Evolutionary conservation across 2,113 vertebrate genomes (phyloP).

Genomic region (Excalfactoria chinensis): DNA sequence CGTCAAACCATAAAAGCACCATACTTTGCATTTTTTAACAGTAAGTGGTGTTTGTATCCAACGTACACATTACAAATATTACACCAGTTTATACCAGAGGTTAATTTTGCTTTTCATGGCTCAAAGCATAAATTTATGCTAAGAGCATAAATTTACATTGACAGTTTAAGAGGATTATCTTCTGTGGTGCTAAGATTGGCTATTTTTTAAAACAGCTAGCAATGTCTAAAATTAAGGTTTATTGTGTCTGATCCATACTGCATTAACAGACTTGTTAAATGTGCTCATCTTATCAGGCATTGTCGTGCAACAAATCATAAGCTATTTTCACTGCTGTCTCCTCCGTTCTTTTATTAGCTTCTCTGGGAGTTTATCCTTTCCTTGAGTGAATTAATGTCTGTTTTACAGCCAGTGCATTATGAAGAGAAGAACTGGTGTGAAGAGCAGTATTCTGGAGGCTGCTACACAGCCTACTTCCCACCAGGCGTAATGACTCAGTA

Average conservation of each 20-base stretch:
- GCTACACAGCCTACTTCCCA: conserved; percentile 94
- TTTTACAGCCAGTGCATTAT: conserved; percentile 91
- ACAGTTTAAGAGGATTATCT: conserved; percentile 30
- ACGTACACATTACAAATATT: not conserved
- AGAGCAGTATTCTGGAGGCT: conserved; percentile 96
- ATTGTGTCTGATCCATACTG: not conserved
- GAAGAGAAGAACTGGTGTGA: conserved; percentile 99
- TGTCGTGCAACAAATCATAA: conserved; percentile 12
- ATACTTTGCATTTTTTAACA: not conserved
- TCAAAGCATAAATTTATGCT: not conserved
- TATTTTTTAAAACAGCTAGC: not conserved
- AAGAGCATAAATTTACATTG: not conserved
- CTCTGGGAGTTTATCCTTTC: not conserved
- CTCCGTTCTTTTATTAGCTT: conserved; percentile 18
- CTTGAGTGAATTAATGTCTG: conserved; percentile 34
- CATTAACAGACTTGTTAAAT: conserved; percentile 5
- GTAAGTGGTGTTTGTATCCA: not conserved
- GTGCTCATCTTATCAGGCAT: not conserved
- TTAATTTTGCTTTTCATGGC: not conserved
- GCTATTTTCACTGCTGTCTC: not conserved
- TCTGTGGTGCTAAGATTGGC: not conserved
- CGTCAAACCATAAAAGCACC: not conserved
- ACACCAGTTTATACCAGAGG: not conserved
- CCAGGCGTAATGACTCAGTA: conserved; percentile 95
- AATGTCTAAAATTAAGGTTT: not conserved